Evolutionary conservation across 2,797 vertebrate species (phyloP).

Genomic region (Cyclura pinguis): DNA sequence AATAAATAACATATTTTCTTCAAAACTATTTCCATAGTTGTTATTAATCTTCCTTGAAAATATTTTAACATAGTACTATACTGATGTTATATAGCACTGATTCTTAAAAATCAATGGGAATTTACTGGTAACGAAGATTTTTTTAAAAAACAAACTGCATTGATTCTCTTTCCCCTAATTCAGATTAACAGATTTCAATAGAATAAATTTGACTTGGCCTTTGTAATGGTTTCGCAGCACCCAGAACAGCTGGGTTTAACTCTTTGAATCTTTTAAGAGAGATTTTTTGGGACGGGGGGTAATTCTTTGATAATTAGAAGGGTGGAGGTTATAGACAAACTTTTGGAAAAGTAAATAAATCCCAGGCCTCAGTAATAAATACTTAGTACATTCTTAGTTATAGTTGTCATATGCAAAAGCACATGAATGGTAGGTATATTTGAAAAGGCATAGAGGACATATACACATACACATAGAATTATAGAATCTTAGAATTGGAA

Average conservation of each 20-base stretch:
- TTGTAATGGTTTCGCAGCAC: constrained; percentile 22
- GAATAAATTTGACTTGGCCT: constrained; percentile 20
- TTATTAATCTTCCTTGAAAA: constrained; percentile 63
- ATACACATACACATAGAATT: too few relatives aligned
- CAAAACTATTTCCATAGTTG: constrained; percentile 21
- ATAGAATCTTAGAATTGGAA: too few relatives aligned
- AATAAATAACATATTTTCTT: constrained; percentile 63
- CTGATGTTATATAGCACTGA: constrained; percentile 40
- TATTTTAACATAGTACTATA: constrained; percentile 55
- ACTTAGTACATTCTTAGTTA: constrained; percentile 25
- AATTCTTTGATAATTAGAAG: not conserved
- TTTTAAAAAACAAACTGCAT: constrained; percentile 13
- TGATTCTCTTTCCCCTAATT: constrained; percentile 19
- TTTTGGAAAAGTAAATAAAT: constrained; percentile 14
- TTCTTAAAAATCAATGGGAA: constrained; percentile 49
- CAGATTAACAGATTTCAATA: constrained; percentile 15
- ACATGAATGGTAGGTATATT: not conserved
- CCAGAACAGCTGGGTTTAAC: constrained; percentile 3
- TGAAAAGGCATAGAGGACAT: not conserved
- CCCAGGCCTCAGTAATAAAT: constrained; percentile 6
- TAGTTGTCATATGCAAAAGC: constrained; percentile 29
- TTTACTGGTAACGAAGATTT: constrained; percentile 26
- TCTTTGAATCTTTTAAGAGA: not conserved
- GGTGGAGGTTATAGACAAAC: accelerated
- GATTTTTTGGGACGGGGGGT: not conserved